A percentile compares a stretch with the other conserved stretches of the same genome.
phyloP scores from a whole-genome alignment of 2,888 invertebrate genomes.

The Drosophila kambysellisi region DNA sequence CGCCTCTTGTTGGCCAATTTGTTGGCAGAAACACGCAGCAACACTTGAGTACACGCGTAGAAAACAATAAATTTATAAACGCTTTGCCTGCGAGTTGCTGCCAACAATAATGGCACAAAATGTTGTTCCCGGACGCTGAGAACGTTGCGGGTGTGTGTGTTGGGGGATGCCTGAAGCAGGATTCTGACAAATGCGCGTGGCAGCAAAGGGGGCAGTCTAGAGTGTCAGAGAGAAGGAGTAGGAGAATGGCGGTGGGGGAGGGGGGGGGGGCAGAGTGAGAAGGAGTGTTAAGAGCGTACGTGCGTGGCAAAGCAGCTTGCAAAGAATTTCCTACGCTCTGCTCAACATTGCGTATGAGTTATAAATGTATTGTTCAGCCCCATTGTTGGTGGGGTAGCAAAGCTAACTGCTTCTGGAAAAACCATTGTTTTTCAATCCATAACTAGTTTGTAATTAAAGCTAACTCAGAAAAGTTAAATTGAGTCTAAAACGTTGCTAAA shows the following conservation, averaged over 20 bases:
- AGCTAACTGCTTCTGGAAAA: not conserved
- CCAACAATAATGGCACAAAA: constrained; percentile 74
- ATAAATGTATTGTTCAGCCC: constrained; percentile 38
- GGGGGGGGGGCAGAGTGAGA: not conserved
- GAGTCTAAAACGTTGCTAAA: not conserved
- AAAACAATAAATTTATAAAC: constrained; percentile 79
- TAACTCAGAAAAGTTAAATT: not conserved
- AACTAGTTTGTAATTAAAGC: not conserved
- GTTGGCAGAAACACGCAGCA: constrained; percentile 79
- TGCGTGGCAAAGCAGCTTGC: constrained; percentile 60
- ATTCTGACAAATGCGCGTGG: constrained; percentile 63
- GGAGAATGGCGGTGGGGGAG: not conserved
- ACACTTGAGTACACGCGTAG: constrained; percentile 79
- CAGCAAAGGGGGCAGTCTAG: not conserved
- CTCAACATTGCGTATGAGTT: constrained; percentile 42
- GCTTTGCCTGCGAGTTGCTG: constrained; percentile 60
- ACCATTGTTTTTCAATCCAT: not conserved
- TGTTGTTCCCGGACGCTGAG: constrained; percentile 35
- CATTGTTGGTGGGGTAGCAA: constrained; percentile 1
- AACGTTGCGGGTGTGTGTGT: not conserved
- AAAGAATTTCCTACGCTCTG: constrained; percentile 56
- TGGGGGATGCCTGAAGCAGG: constrained; percentile 1
- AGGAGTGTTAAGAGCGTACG: constrained; percentile 56
- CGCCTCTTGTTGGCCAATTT: constrained; percentile 69
- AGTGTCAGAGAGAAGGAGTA: not conserved